Evolutionary conservation across 2,888 invertebrate species (phyloP), one percentile per base, ranked within the genome.

Genomic region (Epinotia bilunana): DNA sequence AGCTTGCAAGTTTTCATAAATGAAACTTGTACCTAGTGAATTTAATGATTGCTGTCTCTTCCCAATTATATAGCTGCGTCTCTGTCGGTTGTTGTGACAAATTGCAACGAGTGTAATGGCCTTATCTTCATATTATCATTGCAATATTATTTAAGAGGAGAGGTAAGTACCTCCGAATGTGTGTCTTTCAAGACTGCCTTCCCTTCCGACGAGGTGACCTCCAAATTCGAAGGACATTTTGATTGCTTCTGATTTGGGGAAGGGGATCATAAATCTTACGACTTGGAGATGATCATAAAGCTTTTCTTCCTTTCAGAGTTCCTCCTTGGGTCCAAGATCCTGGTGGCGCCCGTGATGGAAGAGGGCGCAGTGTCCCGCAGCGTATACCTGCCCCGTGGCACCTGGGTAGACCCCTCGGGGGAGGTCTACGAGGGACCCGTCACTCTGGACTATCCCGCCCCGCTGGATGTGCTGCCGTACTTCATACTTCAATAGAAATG

Each of bases 331-430:
- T 95, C 96, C 81, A 90, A 92, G 64, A 91, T 97, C 71, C 86
- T 97, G 11, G 96, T 96, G 0, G 97, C 97, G 0, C 97, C 97
- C 0, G 95, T 97, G 9, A 77, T 97, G 43, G 91, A 92, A 67
- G 90, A 96, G 83, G 95, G 95, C 0, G 95, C 95, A 0, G 86
- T 85, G 0, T 83, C 90, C 5, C 94, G 97, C n/a, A 93, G 96
- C 85, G 90, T 97, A 58, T 97, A 96, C 90, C 90, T 97, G n/a
- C 97, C 97, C 0, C 85, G 79, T 0, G 97, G 97, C 0, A 86
- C 77, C n/a, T 97, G 97, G 97, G 86, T 85, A 13, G 96, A 96
- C 84, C 93, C 92, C n/a, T 82, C 80, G 0, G 91, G 91, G 0
- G 83, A 81, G 0, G 68, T 85, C 1, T 83, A 94, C 78, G 76